A percentile compares a stretch with the other conserved stretches of the same genome.
These are phyloP conservation scores for Hydrophis major DNA, from an alignment of 2,797 vertebrate genomes.

Conservation along the genomic window DNA sequence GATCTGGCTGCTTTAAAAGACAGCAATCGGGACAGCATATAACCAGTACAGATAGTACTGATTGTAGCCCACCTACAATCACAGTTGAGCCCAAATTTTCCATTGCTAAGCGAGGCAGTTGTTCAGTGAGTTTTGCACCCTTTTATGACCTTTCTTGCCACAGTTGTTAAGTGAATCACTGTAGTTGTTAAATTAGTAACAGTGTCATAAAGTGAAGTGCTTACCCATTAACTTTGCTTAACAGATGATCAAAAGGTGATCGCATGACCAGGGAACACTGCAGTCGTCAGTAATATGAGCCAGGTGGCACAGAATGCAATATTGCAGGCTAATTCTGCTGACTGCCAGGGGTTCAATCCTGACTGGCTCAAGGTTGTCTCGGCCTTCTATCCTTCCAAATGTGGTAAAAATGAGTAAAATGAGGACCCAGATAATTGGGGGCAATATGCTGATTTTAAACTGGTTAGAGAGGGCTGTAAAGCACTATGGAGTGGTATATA, in stretches of 20 bases:
- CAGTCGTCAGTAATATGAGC: neutral
- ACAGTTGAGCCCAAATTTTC: neutral
- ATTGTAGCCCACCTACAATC: neutral
- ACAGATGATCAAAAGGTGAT: neutral
- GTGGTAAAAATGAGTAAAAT: no score
- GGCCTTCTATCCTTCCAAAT: no score
- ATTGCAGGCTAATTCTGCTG: no score
- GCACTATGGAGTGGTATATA: no score
- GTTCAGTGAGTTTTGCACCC: neutral
- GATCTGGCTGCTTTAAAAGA: neutral
- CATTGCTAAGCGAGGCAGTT: neutral
- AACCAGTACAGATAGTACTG: neutral
- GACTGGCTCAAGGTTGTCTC: no score
- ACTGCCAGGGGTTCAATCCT: no score
- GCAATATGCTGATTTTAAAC: no score
- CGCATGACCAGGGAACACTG: neutral
- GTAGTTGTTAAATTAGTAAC: neutral
- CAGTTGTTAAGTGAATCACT: neutral
- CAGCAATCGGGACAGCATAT: neutral
- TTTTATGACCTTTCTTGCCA: neutral
- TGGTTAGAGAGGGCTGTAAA: no score
- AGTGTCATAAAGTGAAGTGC: neutral
- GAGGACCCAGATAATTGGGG: no score
- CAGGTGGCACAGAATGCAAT: no score
- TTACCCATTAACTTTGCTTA: neutral